Evolutionary conservation across 2,888 invertebrate species (phyloP).

Genomic region (Agonum fuliginosum): DNA sequence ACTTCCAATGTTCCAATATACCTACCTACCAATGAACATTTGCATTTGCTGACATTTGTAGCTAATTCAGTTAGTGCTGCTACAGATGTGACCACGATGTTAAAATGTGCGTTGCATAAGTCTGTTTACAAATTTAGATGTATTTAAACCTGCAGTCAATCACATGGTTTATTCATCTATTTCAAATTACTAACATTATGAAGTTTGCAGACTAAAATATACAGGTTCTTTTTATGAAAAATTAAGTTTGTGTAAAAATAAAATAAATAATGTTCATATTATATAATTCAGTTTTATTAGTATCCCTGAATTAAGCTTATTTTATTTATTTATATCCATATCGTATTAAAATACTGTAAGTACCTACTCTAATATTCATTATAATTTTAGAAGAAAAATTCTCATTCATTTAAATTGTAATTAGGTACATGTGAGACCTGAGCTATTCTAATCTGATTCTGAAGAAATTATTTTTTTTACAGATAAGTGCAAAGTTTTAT

Average conservation of each 20-base stretch:
- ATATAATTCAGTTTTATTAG: too few species aligned
- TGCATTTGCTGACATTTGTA: slow-evolving; percentile 33
- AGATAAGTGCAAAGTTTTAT: too few species aligned
- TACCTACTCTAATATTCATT: too few species aligned
- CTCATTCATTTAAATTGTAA: too few species aligned
- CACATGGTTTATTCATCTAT: slow-evolving; percentile 32
- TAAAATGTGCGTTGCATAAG: slow-evolving; percentile 7
- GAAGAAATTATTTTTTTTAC: too few species aligned
- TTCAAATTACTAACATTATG: slow-evolving; percentile 14
- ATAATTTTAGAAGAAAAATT: too few species aligned
- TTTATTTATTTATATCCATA: too few species aligned
- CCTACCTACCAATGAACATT: too few species aligned
- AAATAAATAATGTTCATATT: slow-evolving; percentile 30
- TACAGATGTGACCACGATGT: slow-evolving; percentile 21
- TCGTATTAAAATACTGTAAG: too few species aligned
- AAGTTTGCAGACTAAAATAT: slow-evolving; percentile 27
- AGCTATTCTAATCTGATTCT: too few species aligned
- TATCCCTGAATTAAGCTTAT: too few species aligned
- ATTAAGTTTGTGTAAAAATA: slow-evolving; percentile 37
- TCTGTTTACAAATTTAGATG: slow-evolving; percentile 40
- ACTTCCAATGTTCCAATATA: not conserved
- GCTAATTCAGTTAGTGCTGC: slow-evolving; percentile 9
- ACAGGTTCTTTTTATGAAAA: slow-evolving; percentile 37
- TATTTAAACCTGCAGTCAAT: slow-evolving; percentile 27
- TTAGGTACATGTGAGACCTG: too few species aligned